Evolutionary conservation across 2,113 vertebrate species (phyloP), one percentile per base, ranked within the genome.

Genomic region (Halcyon senegalensis): DNA sequence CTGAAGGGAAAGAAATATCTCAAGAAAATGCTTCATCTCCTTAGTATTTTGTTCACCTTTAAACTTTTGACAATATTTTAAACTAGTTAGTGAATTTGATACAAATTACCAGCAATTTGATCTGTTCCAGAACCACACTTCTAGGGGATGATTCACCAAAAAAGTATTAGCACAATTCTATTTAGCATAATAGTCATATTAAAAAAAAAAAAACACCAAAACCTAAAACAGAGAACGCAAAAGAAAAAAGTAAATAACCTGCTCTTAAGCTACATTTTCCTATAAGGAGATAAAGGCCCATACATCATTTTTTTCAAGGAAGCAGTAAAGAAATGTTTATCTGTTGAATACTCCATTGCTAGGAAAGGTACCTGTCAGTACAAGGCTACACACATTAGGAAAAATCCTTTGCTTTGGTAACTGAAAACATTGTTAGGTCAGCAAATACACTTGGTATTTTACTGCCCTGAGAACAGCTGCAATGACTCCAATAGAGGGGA

Each of bases 401-500:
- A 84, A 81, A 78, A 81, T 59, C 55, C 37, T 96, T 81, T 87
- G 55, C 72, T 96, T 81, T 90, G 72, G 83, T 86, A 80, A 84
- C 35, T 75, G 67, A 89, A 83, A 85, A 62, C 30, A 43, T 17
- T 39, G 30, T 50, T 46, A 75, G n/a, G n/a, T 67, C 73, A 87
- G 84, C 56, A 93, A 88, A 89, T 67, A 69, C 8, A 48, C 41
- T 58, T 18, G 31, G 7, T 41, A 50, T 90, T 93, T 85, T 46
- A 59, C 39, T 81, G 64, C 77, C 37, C 23, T 68, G 43, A 72
- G 39, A 93, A 68, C 43, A 89, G 60, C 95, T 94, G 91, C 69
- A 81, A 21, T 43, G 35, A 67, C 46, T 90, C 46, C 35, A 67
- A 2, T 5, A 41, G 3, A 50, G 19, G 21, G 11, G 41, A 90